Evolutionary conservation across 2,113 vertebrate species (phyloP), one percentile per base, ranked within the genome.

Genomic region (Turnix velox): DNA sequence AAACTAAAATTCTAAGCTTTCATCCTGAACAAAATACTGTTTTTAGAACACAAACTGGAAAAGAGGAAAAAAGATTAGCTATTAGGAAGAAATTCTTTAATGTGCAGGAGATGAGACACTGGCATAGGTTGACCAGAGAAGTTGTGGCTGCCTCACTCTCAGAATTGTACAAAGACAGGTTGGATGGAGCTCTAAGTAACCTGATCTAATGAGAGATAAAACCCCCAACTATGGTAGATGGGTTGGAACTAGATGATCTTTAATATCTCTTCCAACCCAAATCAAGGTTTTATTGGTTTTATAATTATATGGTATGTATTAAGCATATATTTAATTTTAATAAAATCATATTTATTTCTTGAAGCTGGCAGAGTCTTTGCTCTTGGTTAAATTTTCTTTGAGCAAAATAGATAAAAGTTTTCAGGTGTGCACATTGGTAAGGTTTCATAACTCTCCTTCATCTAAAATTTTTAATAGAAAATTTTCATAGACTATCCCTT

Each of bases 321-420:
- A 45, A 88, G 33, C 55, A 59, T 20, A 74, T 42, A 12, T 92
- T 92, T 95, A 23, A 30, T 87, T 90, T 95, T 84, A 77, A 28
- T 46, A 95, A 92, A 95, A 86, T 62, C 66, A 19, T 75, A 24
- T 92, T 96, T 74, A 59, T 86, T 96, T 96, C 27, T 94, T 94
- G 46, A 31, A 88, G 71, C 33, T 79, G 92, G 74, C 61, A 85
- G 40, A 84, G n/a, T 33, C 30, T 96, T 87, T 96, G 40, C 82
- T 93, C 49, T 86, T 84, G 46, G 83, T 87, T 81, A 92, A 92
- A 43, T 61, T 3, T 66, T 93, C 48, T 92, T 73, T 66, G 86
- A 92, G 51, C 15, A 95, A 88, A 93, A 37, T 7, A 6, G 7
- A 46, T 71, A 94, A 91, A 81, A 90, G 7, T 52, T 75, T 68